phyloP scores from a whole-genome alignment of 2,888 invertebrate genomes.

The Erebia aethiops region DNA sequence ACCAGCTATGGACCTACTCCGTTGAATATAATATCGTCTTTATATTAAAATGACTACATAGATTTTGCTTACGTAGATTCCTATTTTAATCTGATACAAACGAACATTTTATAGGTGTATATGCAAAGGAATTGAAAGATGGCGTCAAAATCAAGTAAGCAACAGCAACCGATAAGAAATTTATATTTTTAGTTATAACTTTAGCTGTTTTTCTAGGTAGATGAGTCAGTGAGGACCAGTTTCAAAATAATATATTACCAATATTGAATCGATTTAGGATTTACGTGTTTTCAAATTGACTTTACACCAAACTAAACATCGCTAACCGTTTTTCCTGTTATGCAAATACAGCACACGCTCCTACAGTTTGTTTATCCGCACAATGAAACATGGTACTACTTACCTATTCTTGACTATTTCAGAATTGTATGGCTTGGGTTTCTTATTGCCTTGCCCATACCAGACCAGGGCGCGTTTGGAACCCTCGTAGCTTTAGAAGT shows the following conservation, averaged over 20 bases:
- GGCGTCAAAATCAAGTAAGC: too few species aligned
- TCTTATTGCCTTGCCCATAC: not conserved
- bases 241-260: not conserved
- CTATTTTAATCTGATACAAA: not conserved
- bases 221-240: not conserved
- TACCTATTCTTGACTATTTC: slow-evolving; percentile 18
- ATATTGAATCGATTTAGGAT: not conserved
- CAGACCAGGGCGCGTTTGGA: too few species aligned
- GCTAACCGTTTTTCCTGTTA: slow-evolving; percentile 33
- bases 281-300: slow-evolving; percentile 17
- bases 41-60: not conserved
- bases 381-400: slow-evolving; percentile 22
- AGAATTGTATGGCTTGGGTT: slow-evolving; percentile 12
- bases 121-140: not conserved
- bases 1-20: not conserved
- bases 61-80: not conserved
- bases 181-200: not conserved
- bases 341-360: slow-evolving; percentile 32
- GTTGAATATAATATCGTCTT: not conserved
- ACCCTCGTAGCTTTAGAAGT: too few species aligned
- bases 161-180: too few species aligned
- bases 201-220: not conserved
- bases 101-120: not conserved
- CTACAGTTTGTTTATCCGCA: slow-evolving; percentile 25
- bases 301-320: slow-evolving; percentile 15